These are phyloP conservation scores for Parauchenoglanis punctatus DNA, from an alignment of 2,797 vertebrate species.

Conservation along the genomic window DNA sequence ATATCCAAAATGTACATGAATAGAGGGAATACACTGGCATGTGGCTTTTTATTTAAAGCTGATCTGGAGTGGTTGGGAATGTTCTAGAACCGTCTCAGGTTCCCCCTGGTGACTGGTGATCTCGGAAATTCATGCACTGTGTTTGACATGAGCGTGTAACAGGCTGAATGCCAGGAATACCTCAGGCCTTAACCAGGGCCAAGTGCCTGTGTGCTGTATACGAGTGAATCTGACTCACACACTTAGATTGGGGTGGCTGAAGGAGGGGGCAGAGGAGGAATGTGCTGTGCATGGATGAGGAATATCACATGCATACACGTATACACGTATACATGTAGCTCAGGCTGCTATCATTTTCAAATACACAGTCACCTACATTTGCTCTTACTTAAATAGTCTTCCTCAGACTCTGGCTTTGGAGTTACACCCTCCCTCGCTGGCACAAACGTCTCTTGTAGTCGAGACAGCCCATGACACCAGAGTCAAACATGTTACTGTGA, in stretches of 20 bases:
- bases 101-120: slow-evolving; percentile 1
- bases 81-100: slow-evolving; percentile 31
- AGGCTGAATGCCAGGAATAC: slow-evolving; percentile 71
- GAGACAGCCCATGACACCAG: slow-evolving; percentile 24
- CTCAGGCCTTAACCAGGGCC: slow-evolving; percentile 62
- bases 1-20: neutral
- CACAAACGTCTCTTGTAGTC: slow-evolving; percentile 23
- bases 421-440: slow-evolving; percentile 20
- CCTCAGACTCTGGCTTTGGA: neutral
- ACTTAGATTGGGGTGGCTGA: slow-evolving; percentile 54
- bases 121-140: slow-evolving; percentile 36
- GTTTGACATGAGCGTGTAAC: slow-evolving; percentile 58
- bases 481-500: slow-evolving; percentile 38
- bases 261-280: slow-evolving; percentile 23
- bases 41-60: slow-evolving; percentile 7
- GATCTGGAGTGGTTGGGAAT: slow-evolving; percentile 12
- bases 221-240: slow-evolving; percentile 46
- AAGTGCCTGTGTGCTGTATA: slow-evolving; percentile 45
- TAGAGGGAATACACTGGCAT: neutral
- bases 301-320: neutral
- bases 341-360: slow-evolving; percentile 1
- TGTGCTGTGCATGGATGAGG: slow-evolving; percentile 36
- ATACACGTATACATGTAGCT: neutral
- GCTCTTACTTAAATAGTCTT: slow-evolving; percentile 6
- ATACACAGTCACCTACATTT: neutral